Percentiles rank a stretch among this genome's conserved stretches.
These are phyloP conservation scores for Catocala fraxini DNA, from an alignment of 2,888 invertebrate genomes.

Conservation along the genomic window DNA sequence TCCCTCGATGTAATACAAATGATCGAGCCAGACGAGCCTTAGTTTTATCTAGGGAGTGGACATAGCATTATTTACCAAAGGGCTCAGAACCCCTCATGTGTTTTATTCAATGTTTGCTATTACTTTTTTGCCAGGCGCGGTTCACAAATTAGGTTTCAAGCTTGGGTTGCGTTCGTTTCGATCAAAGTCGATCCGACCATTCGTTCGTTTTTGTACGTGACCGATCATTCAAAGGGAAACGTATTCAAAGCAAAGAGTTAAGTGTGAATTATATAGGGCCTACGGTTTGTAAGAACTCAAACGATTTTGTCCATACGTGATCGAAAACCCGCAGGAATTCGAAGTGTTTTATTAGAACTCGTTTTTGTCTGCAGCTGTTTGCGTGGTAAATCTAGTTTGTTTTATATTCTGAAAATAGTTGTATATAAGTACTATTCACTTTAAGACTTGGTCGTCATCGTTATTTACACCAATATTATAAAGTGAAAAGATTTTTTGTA, in stretches of 20 bases:
- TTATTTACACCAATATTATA: too few species aligned
- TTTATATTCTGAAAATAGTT: too few species aligned
- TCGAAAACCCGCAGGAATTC: background rate
- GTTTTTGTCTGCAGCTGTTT: too few species aligned
- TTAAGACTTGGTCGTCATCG: too few species aligned
- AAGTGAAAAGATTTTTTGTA: too few species aligned
- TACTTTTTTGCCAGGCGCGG: constrained; percentile 25
- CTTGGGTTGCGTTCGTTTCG: constrained; percentile 15
- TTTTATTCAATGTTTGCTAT: constrained; percentile 28
- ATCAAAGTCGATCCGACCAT: constrained; percentile 21
- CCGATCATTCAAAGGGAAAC: constrained; percentile 29
- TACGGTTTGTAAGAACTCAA: background rate
- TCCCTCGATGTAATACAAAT: background rate
- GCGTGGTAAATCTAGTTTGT: too few species aligned
- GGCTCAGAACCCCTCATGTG: constrained; percentile 1
- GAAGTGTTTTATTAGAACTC: background rate
- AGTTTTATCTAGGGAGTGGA: background rate
- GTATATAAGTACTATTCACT: too few species aligned
- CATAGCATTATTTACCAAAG: background rate
- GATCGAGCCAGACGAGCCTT: background rate
- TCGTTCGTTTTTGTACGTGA: constrained; percentile 32
- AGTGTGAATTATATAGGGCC: constrained; percentile 5
- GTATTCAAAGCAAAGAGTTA: constrained; percentile 24
- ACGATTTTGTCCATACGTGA: background rate
- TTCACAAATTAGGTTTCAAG: constrained; percentile 19